These are phyloP conservation scores for Gadopsis marmoratus DNA, from an alignment of 2,797 vertebrate species.

Conservation along the genomic window DNA sequence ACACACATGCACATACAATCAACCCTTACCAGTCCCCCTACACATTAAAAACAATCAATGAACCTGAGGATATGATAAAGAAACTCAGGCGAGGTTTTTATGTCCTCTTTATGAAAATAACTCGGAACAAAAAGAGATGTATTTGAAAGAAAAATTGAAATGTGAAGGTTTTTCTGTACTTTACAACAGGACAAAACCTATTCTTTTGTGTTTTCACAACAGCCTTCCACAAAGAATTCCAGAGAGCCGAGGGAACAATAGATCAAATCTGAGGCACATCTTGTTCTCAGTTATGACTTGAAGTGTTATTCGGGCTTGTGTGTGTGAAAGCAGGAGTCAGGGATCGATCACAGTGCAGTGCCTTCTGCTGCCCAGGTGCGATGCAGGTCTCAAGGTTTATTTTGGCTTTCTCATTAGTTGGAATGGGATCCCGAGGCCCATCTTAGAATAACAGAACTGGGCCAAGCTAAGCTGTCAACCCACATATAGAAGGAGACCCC, in stretches of 20 bases:
- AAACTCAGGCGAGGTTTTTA: not conserved
- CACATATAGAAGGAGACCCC: conserved; percentile 43
- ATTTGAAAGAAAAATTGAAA: not conserved
- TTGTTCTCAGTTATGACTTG: conserved; percentile 16
- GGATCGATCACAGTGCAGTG: conserved; percentile 47
- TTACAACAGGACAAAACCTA: not conserved
- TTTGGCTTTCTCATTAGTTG: conserved; percentile 69
- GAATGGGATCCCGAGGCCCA: conserved; percentile 44
- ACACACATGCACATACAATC: conserved; percentile 6
- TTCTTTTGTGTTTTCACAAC: not conserved
- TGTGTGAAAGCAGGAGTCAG: conserved; percentile 30
- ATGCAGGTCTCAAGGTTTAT: conserved; percentile 57
- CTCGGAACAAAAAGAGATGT: not conserved
- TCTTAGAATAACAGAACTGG: conserved; percentile 60
- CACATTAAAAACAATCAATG: conserved; percentile 2
- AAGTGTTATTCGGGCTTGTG: conserved; percentile 25
- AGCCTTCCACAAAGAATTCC: not conserved
- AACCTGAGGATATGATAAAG: not conserved
- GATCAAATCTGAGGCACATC: conserved; percentile 18
- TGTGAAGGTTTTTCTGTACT: not conserved
- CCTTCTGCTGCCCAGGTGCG: conserved; percentile 40
- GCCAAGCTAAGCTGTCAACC: conserved; percentile 65
- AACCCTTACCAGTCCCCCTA: not conserved
- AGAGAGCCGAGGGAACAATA: not conserved
- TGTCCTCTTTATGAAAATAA: not conserved